Percentiles rank a stretch among this genome's conserved stretches.
These are phyloP conservation scores for Petrolisthes manimaculis DNA, from an alignment of 2,888 invertebrate genomes.

Conservation along the genomic window DNA sequence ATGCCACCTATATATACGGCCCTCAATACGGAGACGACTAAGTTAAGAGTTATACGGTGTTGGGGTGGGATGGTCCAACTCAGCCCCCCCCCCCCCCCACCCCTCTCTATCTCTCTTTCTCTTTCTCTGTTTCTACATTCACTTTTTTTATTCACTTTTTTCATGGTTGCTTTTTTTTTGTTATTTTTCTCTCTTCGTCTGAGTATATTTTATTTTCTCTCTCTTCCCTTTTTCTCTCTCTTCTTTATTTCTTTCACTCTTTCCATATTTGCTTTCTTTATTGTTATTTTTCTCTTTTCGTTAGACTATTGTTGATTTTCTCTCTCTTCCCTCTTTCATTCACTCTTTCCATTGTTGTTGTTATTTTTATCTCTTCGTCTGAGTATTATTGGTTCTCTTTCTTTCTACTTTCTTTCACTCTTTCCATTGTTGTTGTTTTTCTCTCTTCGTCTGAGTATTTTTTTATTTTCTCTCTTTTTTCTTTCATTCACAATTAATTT, in stretches of 20 bases:
- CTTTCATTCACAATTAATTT: neutral
- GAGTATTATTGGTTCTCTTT: too few relatives aligned
- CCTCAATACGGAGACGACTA: too few relatives aligned
- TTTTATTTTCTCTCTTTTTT: neutral
- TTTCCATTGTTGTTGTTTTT: too few relatives aligned
- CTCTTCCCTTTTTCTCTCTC: neutral
- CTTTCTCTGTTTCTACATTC: neutral
- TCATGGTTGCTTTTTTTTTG: neutral
- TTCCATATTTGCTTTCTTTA: neutral
- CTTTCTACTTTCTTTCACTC: too few relatives aligned
- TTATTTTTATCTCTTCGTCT: too few relatives aligned
- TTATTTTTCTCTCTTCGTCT: neutral
- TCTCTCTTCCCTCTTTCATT: neutral
- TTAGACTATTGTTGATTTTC: neutral
- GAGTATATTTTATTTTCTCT: neutral
- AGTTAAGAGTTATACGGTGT: too few relatives aligned
- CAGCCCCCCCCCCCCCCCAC: too few relatives aligned
- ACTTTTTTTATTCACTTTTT: neutral
- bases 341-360: too few relatives aligned
- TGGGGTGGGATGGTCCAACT: neutral
- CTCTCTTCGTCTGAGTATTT: neutral
- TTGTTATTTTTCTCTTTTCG: neutral
- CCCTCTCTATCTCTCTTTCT: slow-evolving; percentile 3
- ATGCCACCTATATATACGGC: slow-evolving; percentile 28
- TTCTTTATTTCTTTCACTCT: too few relatives aligned